Evolutionary conservation across 2,797 vertebrate genomes (phyloP), one percentile per base, ranked within the genome.

Genomic region (Mormyrus hasselquistii): DNA sequence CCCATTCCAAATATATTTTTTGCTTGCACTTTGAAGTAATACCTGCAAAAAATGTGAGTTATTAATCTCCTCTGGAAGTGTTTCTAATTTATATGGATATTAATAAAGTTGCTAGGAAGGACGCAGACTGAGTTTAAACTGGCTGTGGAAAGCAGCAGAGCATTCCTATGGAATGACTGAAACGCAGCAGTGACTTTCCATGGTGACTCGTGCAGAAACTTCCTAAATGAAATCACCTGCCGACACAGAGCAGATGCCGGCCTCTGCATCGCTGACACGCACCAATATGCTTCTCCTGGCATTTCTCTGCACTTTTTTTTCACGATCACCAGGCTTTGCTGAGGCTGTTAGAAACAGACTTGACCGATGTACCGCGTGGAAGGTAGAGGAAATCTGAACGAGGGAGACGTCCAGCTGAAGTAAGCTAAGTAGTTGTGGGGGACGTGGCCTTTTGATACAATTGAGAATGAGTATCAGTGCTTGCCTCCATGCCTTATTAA

Each of bases 21-120:
- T 88, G 98, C 98, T 94, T 99, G 98, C 87, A 99, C 97, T 97
- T 97, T 98, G 94, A 99, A 99, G 94, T 99, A 99, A 95, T 99
- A 99, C 93, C 99, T 99, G 94, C 91, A 7, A 14, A 47, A 87
- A 84, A 89, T 10, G 47, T 4, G 47, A 50, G 38, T 44, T 3
- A 79, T 44, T 79, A 79, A 79, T 44, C 14, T 79, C 38, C 16
- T n/a, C 73, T 79, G 34, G 16, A 38, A 38, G 38, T 16, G 25
- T 29, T 14, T 34, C 73, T 79, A n/a, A 79, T 44, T n/a, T 79
- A 44, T 50, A 91, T 91, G 89, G 10, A 12, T 12, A 88, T 88
- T 91, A 89, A 92, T 92, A 91, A 88, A 47, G 89, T 69, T 55
- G 62, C 87, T 2, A 85, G 69, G 79, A 83, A 62, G 86, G 65